Percentiles rank a stretch among this genome's conserved stretches.
Conservation (phyloP, 2,797 vertebrate genomes). For the Hafferia zeledoni region DNA sequence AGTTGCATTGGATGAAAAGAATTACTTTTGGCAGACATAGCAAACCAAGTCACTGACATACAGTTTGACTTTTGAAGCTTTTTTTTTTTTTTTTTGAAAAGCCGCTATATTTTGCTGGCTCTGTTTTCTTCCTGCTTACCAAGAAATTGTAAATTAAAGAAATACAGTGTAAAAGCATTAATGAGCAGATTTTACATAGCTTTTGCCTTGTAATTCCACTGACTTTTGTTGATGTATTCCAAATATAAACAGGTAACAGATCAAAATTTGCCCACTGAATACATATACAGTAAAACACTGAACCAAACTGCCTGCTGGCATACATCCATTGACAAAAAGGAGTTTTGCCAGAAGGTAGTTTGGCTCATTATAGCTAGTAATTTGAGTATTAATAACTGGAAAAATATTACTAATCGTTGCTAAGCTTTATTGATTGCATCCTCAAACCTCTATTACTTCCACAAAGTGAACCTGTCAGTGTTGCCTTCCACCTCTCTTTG, state of each 20-base stretch:
- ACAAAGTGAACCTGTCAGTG: neutral
- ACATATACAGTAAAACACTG: slow-evolving; percentile 34
- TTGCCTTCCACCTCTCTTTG: neutral
- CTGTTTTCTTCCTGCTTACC: neutral
- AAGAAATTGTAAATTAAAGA: neutral
- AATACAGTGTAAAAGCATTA: neutral
- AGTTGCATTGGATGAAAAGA: neutral
- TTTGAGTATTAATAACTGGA: slow-evolving; percentile 63
- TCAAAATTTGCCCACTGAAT: slow-evolving; percentile 44
- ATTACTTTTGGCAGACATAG: neutral
- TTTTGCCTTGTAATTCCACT: neutral
- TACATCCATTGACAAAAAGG: slow-evolving; percentile 37
- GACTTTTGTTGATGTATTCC: slow-evolving; percentile 34
- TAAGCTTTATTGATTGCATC: slow-evolving; percentile 48
- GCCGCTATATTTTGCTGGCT: neutral
- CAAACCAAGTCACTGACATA: neutral
- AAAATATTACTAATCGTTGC: slow-evolving; percentile 54
- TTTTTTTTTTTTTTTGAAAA: neutral
- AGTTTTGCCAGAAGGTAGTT: slow-evolving; percentile 66
- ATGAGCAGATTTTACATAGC: slow-evolving; percentile 11
- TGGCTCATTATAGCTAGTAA: slow-evolving; percentile 59
- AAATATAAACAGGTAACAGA: slow-evolving; percentile 61
- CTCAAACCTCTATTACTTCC: neutral
- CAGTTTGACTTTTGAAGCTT: neutral
- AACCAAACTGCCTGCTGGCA: slow-evolving; percentile 47